phyloP scores from a whole-genome alignment of 2,797 vertebrate species.

The Tragelaphus eurycerus region DNA sequence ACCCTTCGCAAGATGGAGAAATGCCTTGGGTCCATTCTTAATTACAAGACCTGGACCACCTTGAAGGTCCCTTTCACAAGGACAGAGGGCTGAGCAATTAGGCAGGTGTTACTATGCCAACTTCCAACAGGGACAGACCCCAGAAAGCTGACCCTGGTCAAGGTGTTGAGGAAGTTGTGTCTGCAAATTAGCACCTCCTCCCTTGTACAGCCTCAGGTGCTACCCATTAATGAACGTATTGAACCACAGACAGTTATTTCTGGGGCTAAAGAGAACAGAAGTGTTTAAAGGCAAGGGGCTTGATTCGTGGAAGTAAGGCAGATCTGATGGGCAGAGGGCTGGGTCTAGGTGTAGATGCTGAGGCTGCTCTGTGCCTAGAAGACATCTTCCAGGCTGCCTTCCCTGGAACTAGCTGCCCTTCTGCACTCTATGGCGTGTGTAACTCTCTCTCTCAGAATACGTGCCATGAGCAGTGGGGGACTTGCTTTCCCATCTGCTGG shows the following conservation, averaged over 20 bases:
- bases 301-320: not conserved
- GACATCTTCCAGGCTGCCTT: not conserved
- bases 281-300: not conserved
- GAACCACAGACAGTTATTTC: not conserved
- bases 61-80: not conserved
- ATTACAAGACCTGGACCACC: accelerated
- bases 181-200: not conserved
- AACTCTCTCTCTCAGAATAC: not conserved
- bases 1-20: accelerated
- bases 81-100: not conserved
- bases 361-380: not conserved
- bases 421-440: accelerated
- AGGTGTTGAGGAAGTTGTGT: accelerated
- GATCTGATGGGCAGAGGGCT: not conserved
- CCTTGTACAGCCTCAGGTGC: accelerated
- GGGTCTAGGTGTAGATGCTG: not conserved
- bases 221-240: not conserved
- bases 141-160: not conserved
- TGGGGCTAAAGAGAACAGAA: not conserved
- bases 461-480: accelerated
- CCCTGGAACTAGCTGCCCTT: not conserved
- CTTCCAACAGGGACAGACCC: not conserved
- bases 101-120: not conserved
- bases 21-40: not conserved
- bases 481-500: not conserved